Evolutionary conservation across 1,140 invertebrate genomes (phyloP).

Genomic region (Trichonephila clavipes): DNA sequence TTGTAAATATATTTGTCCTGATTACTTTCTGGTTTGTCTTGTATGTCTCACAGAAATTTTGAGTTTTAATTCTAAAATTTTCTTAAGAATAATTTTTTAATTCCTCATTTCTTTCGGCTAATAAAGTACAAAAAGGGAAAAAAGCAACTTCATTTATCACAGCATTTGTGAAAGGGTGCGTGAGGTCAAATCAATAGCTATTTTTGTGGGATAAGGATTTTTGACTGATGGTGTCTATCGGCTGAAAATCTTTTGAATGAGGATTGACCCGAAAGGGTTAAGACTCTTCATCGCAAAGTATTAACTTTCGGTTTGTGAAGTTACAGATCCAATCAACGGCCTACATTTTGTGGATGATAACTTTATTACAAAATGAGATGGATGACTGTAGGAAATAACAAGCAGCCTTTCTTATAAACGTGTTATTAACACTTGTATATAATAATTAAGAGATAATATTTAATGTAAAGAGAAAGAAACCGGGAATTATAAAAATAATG

Average conservation of each 20-base stretch:
- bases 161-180: not conserved
- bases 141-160: constrained; percentile 56
- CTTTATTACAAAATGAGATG: constrained; percentile 63
- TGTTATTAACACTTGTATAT: not conserved
- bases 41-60: not conserved
- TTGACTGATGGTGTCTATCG: constrained; percentile 67
- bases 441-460: not conserved
- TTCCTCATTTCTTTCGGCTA: not conserved
- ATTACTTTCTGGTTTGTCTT: not conserved
- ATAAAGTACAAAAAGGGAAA: not conserved
- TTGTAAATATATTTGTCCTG: not conserved
- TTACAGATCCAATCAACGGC: constrained; percentile 55
- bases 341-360: constrained; percentile 57
- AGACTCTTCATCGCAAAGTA: constrained; percentile 51
- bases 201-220: constrained; percentile 56
- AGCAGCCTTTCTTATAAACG: not conserved
- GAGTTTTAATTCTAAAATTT: not conserved
- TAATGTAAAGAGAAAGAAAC: not conserved
- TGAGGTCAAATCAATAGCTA: constrained; percentile 61
- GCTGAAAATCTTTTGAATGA: constrained; percentile 49
- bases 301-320: constrained; percentile 48
- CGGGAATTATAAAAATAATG: not conserved
- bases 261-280: constrained; percentile 51
- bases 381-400: constrained; percentile 28
- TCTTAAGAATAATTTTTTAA: not conserved